Percentiles rank a stretch among this genome's conserved stretches.
Evolutionary conservation across 2,797 vertebrate genomes (phyloP).

Genomic region (Xenopus petersii): DNA sequence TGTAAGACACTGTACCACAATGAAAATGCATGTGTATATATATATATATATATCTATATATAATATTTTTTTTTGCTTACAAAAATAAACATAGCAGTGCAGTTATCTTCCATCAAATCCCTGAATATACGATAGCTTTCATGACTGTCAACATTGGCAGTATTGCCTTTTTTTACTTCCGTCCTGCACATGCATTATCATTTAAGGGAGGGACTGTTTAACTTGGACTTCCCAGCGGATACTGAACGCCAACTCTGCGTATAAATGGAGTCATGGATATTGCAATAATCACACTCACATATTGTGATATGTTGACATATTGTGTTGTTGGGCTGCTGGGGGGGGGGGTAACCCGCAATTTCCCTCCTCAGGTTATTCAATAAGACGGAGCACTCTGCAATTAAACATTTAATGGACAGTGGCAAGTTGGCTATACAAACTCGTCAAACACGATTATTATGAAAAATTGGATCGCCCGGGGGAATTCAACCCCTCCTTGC

Average conservation of each 20-base stretch:
- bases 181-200: conserved; percentile 45
- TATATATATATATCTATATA: neutral
- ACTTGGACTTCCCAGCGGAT: neutral
- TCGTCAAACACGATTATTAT: neutral
- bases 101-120: conserved; percentile 37
- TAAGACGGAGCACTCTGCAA: no score
- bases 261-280: no score
- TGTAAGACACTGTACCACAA: conserved; percentile 41
- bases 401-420: neutral
- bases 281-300: no score
- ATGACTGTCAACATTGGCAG: conserved; percentile 45
- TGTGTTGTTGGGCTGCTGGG: no score
- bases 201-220: neutral
- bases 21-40: conserved; percentile 17
- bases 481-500: neutral
- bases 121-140: conserved; percentile 42
- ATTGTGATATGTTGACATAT: no score
- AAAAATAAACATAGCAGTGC: conserved; percentile 47
- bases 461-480: conserved; percentile 27
- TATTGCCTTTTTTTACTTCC: conserved; percentile 49
- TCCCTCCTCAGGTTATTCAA: no score
- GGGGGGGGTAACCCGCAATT: no score
- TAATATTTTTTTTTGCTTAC: conserved; percentile 27
- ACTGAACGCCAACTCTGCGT: neutral
- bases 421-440: neutral